These are phyloP conservation scores for Dromas ardeola DNA, from an alignment of 2,113 vertebrate genomes.

Conservation along the genomic window DNA sequence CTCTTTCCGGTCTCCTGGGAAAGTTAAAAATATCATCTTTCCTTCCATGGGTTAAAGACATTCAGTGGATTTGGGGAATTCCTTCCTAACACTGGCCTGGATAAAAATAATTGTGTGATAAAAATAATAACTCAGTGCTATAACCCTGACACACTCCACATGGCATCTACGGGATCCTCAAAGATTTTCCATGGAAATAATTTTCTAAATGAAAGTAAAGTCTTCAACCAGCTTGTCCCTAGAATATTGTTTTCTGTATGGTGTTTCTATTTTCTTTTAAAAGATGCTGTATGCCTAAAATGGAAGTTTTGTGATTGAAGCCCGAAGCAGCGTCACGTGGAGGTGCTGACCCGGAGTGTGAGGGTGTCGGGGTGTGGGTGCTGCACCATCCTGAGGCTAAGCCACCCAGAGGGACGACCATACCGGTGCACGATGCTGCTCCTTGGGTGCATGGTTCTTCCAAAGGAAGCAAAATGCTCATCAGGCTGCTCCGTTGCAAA, in stretches of 20 bases:
- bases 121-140: neutral
- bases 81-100: neutral
- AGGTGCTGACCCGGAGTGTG: fast-evolving
- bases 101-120: constrained; percentile 43
- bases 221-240: neutral
- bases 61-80: constrained; percentile 13
- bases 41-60: neutral
- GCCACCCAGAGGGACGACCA: fast-evolving
- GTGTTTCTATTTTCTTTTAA: neutral
- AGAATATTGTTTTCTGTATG: neutral
- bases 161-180: neutral
- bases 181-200: constrained; percentile 8
- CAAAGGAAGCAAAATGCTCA: neutral
- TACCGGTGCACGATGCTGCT: fast-evolving
- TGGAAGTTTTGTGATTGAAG: neutral
- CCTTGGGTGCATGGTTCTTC: fast-evolving
- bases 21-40: neutral
- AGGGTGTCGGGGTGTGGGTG: fast-evolving
- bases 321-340: fast-evolving
- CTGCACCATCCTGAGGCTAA: neutral
- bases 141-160: neutral
- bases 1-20: neutral
- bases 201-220: neutral
- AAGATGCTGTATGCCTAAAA: neutral
- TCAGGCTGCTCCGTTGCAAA: fast-evolving